These are phyloP conservation scores for Sigmodon hispidus DNA, from an alignment of 2,113 vertebrate genomes.

Conservation along the genomic window DNA sequence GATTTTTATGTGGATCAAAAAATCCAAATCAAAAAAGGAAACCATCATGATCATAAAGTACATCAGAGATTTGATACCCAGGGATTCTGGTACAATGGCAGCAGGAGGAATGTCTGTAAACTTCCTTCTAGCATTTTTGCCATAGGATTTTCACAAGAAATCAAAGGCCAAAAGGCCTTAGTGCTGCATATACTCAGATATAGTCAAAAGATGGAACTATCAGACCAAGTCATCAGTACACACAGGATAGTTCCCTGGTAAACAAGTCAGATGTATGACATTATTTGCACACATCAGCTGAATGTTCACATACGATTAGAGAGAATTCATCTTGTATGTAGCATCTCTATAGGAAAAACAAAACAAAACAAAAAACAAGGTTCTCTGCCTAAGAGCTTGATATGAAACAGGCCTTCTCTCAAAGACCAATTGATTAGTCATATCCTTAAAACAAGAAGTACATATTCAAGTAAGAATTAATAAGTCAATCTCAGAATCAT, in stretches of 20 bases:
- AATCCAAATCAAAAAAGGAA: neutral
- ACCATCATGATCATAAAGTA: neutral
- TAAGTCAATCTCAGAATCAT: neutral
- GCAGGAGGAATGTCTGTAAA: neutral
- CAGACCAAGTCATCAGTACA: neutral
- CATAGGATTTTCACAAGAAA: neutral
- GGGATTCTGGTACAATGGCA: neutral
- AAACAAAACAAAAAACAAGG: accelerated
- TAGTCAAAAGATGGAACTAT: neutral
- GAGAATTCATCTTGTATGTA: neutral
- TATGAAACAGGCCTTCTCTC: neutral
- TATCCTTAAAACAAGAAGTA: neutral
- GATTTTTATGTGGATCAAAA: neutral
- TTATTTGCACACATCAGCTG: neutral
- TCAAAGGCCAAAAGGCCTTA: neutral
- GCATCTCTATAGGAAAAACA: neutral
- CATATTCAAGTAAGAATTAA: neutral
- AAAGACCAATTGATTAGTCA: neutral
- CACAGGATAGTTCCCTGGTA: neutral
- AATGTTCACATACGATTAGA: neutral
- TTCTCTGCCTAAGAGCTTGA: neutral
- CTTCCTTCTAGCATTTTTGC: neutral
- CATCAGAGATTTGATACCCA: neutral
- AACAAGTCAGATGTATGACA: neutral
- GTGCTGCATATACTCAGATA: neutral